Evolutionary conservation across 2,113 vertebrate genomes (phyloP).

Genomic region (Erinaceus europaeus): DNA sequence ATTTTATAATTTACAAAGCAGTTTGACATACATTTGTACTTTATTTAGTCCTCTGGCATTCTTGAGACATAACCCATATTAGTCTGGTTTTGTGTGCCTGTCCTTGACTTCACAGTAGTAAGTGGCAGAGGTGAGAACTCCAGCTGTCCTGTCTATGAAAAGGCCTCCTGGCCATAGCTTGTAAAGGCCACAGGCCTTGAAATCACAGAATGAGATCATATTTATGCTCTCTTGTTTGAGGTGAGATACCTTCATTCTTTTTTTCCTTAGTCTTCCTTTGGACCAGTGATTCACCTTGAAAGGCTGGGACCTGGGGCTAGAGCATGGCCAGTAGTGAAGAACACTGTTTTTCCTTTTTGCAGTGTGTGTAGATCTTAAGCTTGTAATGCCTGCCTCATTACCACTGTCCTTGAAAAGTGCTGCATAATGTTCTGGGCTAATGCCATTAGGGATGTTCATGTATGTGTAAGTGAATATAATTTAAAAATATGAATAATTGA

Average conservation of each 20-base stretch:
- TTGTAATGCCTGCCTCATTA: neutral
- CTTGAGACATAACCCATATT: neutral
- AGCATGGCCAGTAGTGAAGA: neutral
- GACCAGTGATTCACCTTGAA: neutral
- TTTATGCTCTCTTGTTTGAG: neutral
- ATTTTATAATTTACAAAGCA: conserved; percentile 6
- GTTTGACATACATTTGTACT: neutral
- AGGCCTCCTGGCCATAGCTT: neutral
- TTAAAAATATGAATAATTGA: conserved; percentile 16
- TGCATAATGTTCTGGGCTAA: neutral
- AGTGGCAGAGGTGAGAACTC: neutral
- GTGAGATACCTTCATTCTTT: neutral
- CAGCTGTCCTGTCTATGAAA: neutral
- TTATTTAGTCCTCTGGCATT: conserved; percentile 1
- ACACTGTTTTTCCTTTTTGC: neutral
- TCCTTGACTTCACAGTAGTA: neutral
- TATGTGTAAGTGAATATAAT: conserved; percentile 33
- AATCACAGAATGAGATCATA: neutral
- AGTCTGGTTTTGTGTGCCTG: neutral
- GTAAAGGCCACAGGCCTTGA: neutral
- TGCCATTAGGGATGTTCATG: neutral
- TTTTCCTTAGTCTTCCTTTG: neutral
- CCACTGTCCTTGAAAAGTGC: neutral
- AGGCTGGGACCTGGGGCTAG: neutral
- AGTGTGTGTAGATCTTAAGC: neutral